Percentiles rank a stretch among this genome's conserved stretches.
Conservation (phyloP, 2,888 invertebrate species). For the Beris morrisii region DNA sequence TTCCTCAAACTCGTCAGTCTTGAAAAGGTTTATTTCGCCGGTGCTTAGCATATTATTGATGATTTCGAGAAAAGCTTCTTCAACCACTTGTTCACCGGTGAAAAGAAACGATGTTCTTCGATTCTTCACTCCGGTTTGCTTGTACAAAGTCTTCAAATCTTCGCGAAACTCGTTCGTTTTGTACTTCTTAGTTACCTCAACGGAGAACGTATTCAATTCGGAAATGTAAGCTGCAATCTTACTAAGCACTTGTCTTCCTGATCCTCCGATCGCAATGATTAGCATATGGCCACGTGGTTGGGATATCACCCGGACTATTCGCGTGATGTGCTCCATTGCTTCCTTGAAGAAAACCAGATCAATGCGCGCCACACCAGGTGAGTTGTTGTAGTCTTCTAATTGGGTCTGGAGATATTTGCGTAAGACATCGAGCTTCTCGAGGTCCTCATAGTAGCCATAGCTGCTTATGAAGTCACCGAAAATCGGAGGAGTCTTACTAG, state of each 20-base stretch:
- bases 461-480: slow-evolving; percentile 82
- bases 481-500: slow-evolving; percentile 68
- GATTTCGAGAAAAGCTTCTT: slow-evolving; percentile 84
- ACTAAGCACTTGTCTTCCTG: slow-evolving; percentile 79
- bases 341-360: slow-evolving; percentile 84
- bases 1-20: slow-evolving; percentile 86
- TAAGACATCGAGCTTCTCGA: slow-evolving; percentile 64
- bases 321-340: slow-evolving; percentile 82
- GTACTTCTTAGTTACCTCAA: slow-evolving; percentile 79
- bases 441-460: slow-evolving; percentile 77
- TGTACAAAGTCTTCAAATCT: slow-evolving; percentile 77
- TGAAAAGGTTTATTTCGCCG: slow-evolving; percentile 88
- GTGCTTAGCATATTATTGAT: slow-evolving; percentile 86
- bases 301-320: slow-evolving; percentile 80
- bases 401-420: slow-evolving; percentile 60
- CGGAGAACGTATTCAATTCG: slow-evolving; percentile 75
- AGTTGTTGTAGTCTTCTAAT: slow-evolving; percentile 64
- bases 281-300: slow-evolving; percentile 83
- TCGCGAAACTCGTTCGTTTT: slow-evolving; percentile 75
- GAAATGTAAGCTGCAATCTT: slow-evolving; percentile 78
- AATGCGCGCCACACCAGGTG: slow-evolving; percentile 76
- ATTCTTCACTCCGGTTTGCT: slow-evolving; percentile 71
- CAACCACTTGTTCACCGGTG: slow-evolving; percentile 81
- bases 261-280: slow-evolving; percentile 84
- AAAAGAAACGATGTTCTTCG: slow-evolving; percentile 80